These are phyloP conservation scores for Lissonota sp. DNA, from an alignment of 2,888 invertebrate species.

Conservation along the genomic window DNA sequence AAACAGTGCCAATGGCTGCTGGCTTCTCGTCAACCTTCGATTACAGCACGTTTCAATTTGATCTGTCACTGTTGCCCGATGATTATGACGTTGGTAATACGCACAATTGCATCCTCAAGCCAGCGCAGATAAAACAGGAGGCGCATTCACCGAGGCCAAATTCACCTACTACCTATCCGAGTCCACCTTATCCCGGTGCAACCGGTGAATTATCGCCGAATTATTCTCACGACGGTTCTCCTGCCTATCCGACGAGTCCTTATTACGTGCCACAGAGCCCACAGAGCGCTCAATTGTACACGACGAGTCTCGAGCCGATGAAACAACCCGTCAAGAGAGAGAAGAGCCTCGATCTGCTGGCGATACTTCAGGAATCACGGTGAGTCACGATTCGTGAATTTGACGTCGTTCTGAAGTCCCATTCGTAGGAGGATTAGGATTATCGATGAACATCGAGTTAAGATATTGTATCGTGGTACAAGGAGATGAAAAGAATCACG, in stretches of 20 bases:
- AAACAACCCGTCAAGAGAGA: slow-evolving; percentile 81
- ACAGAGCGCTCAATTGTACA: slow-evolving; percentile 81
- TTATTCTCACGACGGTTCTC: slow-evolving; percentile 81
- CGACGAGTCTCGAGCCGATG: slow-evolving; percentile 79
- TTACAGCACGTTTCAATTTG: slow-evolving; percentile 88
- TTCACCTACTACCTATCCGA: slow-evolving; percentile 79
- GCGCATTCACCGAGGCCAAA: slow-evolving; percentile 81
- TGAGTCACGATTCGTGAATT: slow-evolving; percentile 63
- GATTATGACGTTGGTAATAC: slow-evolving; percentile 77
- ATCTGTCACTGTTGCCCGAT: slow-evolving; percentile 90
- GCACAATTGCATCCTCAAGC: slow-evolving; percentile 82
- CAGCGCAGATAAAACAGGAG: slow-evolving; percentile 85
- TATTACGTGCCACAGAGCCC: slow-evolving; percentile 82
- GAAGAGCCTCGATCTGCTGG: slow-evolving; percentile 80
- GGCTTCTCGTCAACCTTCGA: slow-evolving; percentile 91
- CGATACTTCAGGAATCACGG: slow-evolving; percentile 82
- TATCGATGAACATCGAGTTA: too few relatives aligned
- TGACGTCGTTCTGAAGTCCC: too few relatives aligned
- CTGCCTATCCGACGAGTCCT: slow-evolving; percentile 81
- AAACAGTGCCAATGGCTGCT: slow-evolving; percentile 90
- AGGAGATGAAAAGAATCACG: too few relatives aligned
- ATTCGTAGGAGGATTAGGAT: too few relatives aligned
- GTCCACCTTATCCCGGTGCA: slow-evolving; percentile 77
- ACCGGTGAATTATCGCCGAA: slow-evolving; percentile 78
- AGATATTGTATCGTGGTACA: too few relatives aligned